Base-by-base conservation (phyloP, 1,140 invertebrate genomes). In the Lysiphlebus fabarum region DNA sequence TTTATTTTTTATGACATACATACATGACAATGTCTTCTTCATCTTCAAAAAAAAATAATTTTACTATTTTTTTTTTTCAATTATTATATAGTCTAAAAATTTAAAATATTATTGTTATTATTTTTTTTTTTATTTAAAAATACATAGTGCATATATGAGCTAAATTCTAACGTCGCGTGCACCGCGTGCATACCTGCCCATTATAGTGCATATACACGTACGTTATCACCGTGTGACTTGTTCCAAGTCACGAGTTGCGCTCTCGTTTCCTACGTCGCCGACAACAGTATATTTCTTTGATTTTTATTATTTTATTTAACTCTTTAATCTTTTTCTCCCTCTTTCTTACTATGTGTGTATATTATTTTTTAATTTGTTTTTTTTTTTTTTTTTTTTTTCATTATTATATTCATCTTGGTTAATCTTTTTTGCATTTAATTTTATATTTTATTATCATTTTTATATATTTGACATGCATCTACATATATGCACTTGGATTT, bases 191-290 rank as follows among this genome's bases (percentile, higher is more conserved):
- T 60, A 60, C 58, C 53, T 48, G 40, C 51, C 58, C 58, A 60
- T 60, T 60, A 60, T 55, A 60, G 53, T 60, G 38, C 34, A 50
- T 49, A 60, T 55, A 17, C 43, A 60, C 17, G 17, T 26, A 26
- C 58, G 58, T 60, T 60, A 60, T 60, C 58, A 60, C 50, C 53
- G 58, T 60, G 58, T 43, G 58, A 60, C 58, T 60, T 60, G 58
- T 55, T 42, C 58, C 58, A 14, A 60, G 58, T 60, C 58, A 60
- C 58, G 58, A 60, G 58, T 60, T 53, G 58, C 50, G 42, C 58
- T 26, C 17, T 59, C 51, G 42, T 54, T 59, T 59, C 58, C 58
- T 59, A 54, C 58, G 58, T 37, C 45, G 40, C 49, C 49, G 49
- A 37, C 49, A 51, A 51, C 49, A 36, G 17, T 26, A 26, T 26